Base-by-base conservation (phyloP, 2,888 invertebrate genomes). In the Hydroisotoma schaefferi region DNA sequence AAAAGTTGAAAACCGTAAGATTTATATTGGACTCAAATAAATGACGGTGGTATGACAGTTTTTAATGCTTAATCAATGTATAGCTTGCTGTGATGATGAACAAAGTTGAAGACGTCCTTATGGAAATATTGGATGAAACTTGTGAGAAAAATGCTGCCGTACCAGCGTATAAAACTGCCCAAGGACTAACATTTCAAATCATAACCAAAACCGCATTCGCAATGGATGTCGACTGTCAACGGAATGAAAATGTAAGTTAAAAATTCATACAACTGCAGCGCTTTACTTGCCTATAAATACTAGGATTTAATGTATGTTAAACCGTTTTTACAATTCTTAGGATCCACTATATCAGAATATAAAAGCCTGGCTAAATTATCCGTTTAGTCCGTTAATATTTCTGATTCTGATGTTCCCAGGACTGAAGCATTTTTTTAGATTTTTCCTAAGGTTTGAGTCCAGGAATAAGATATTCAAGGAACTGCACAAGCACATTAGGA, bases 131-230 rank as follows among this genome's bases (percentile, higher is more conserved):
- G 37, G 69, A 71, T 54, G 68, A 70, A 51, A 71, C 67, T 58
- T 63, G 64, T 44, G 59, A 29, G 18, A 64, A 63, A 43, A 58
- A 68, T 5, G 71, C 69, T 51, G 20, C 28, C n/a, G 57, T 71
- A 27, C 61, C 65, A 23, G 69, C 71, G 8, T 71, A 71, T 48
- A 63, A 61, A 43, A 70, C 71, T 10, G 46, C 46, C 6, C 46
- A 46, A 23, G 46, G 46, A 23, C 23, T 46, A 6, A 46, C 46
- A 4, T 46, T 46, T 25, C 46, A 46, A 25, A 69, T 71, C 46
- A 71, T 71, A 43, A 66, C 71, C 8, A 71, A 71, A 61, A 71
- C 70, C 18, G 71, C 69, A 15, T 71, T 71, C 52, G 71, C 71
- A 10, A 69, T 71, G 70, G 71, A 71, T 47, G 70, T 71, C 0